Evolutionary conservation across 2,797 vertebrate genomes (phyloP).

Genomic region (Malacoctenus gilli): DNA sequence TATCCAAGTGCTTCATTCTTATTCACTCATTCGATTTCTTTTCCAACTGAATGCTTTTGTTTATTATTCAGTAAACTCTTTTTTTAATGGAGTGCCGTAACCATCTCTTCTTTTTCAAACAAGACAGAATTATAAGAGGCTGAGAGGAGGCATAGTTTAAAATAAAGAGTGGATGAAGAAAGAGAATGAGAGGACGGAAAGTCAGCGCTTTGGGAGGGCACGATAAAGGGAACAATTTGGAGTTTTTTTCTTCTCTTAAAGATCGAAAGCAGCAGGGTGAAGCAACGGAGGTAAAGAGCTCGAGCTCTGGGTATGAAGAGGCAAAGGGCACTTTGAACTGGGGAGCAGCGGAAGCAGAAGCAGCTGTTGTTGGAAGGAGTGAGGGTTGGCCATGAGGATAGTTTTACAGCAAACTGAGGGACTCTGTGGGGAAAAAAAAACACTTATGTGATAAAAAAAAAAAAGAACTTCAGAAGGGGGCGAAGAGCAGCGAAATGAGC

Average conservation of each 20-base stretch:
- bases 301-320: slow-evolving; percentile 4
- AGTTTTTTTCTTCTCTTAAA: too few relatives aligned
- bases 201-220: slow-evolving; percentile 28
- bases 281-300: slow-evolving; percentile 17
- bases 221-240: slow-evolving; percentile 7
- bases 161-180: slow-evolving; percentile 4
- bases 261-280: slow-evolving; percentile 14
- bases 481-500: slow-evolving; percentile 1
- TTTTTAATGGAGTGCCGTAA: slow-evolving; percentile 5
- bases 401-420: slow-evolving; percentile 7
- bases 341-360: slow-evolving; percentile 22
- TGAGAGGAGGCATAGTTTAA: slow-evolving; percentile 15
- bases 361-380: slow-evolving; percentile 33
- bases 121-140: slow-evolving; percentile 21
- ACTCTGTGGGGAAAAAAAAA: slow-evolving; percentile 9
- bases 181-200: background rate
- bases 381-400: slow-evolving; percentile 2
- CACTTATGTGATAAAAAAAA: slow-evolving; percentile 1
- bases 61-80: slow-evolving; percentile 33
- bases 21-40: too few relatives aligned
- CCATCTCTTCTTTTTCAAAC: slow-evolving; percentile 9
- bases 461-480: slow-evolving; percentile 1
- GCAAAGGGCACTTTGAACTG: slow-evolving; percentile 29
- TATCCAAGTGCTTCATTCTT: too few relatives aligned
- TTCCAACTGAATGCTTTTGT: background rate